Evolutionary conservation across 2,113 vertebrate genomes (phyloP).

Genomic region (Coturnix japonica): DNA sequence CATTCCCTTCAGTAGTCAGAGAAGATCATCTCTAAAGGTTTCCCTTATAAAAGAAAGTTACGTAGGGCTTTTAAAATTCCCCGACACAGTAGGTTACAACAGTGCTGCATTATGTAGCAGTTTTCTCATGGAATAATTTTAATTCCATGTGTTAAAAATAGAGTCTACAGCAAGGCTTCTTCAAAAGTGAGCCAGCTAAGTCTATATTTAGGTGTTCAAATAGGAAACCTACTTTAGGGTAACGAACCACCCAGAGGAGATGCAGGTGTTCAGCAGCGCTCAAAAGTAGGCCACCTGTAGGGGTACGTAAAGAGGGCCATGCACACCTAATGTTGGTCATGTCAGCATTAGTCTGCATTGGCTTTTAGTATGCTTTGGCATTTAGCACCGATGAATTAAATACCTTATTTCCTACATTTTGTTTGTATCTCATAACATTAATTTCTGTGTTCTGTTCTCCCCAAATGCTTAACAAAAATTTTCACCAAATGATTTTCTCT

Average conservation of each 20-base stretch:
- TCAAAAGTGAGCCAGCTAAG: background rate
- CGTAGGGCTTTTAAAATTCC: background rate
- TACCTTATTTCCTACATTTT: background rate
- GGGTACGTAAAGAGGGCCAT: background rate
- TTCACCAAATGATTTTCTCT: background rate
- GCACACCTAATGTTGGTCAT: background rate
- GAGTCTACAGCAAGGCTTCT: background rate
- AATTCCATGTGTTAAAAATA: background rate
- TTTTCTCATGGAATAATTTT: background rate
- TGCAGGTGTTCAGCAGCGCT: background rate
- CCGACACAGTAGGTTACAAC: background rate
- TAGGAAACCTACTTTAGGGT: background rate
- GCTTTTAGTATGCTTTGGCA: background rate
- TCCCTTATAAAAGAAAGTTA: background rate
- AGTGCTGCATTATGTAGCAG: background rate
- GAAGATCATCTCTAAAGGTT: constrained; percentile 44
- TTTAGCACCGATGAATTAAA: background rate
- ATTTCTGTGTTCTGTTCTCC: background rate
- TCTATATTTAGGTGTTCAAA: constrained; percentile 18
- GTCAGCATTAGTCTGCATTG: background rate
- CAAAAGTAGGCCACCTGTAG: background rate
- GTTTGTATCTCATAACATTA: background rate
- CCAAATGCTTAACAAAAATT: background rate
- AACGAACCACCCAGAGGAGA: background rate
- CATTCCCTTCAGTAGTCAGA: constrained; percentile 31